These are phyloP conservation scores for Mustela nigripes DNA, from an alignment of 2,113 vertebrate species.

Conservation along the genomic window DNA sequence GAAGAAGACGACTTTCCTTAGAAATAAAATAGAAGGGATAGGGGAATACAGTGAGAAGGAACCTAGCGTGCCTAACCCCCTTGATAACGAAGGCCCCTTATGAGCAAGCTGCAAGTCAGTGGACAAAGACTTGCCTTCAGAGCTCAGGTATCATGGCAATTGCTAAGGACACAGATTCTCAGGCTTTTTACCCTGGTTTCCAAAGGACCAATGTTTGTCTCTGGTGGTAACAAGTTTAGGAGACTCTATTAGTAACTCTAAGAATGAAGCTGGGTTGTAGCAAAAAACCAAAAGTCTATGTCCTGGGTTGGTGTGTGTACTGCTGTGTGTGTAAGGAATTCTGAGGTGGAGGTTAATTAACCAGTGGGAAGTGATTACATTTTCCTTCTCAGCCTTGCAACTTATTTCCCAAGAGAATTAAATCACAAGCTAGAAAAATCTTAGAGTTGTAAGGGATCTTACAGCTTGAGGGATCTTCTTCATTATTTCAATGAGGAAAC, in stretches of 20 bases:
- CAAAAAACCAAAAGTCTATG: background rate
- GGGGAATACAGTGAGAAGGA: background rate
- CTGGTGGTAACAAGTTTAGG: background rate
- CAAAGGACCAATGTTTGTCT: background rate
- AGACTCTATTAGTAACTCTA: background rate
- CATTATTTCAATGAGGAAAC: background rate
- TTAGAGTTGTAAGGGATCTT: background rate
- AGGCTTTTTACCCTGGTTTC: background rate
- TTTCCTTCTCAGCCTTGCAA: conserved; percentile 6
- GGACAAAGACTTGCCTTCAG: background rate
- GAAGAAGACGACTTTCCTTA: background rate
- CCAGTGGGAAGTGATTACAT: background rate
- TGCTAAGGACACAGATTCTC: background rate
- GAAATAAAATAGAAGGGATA: conserved; percentile 9
- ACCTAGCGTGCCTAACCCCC: background rate
- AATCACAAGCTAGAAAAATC: conserved; percentile 2
- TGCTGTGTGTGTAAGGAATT: background rate
- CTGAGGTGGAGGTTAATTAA: background rate
- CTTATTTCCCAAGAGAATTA: conserved; percentile 37
- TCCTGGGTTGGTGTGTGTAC: background rate
- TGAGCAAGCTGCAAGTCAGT: background rate
- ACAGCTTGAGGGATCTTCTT: background rate
- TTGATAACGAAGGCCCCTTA: background rate
- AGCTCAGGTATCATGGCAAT: background rate
- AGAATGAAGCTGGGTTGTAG: background rate